Percentiles rank a stretch among this genome's conserved stretches.
Conservation (phyloP, 2,113 vertebrate genomes). For the Prolemur simus region DNA sequence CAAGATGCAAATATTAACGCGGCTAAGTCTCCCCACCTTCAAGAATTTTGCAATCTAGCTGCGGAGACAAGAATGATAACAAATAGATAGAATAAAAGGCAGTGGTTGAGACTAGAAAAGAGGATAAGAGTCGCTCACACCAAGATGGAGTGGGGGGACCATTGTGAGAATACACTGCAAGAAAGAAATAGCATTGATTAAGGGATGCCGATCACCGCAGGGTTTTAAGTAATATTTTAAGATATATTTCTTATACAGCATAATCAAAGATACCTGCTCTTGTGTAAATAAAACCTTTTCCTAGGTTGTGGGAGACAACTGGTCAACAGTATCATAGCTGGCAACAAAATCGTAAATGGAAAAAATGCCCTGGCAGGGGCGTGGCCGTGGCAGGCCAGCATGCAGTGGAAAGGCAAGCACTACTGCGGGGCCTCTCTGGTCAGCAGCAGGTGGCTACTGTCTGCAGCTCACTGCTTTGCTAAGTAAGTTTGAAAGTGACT, state of each 20-base stretch:
- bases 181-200: background rate
- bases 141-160: background rate
- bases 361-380: conserved; percentile 81
- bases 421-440: conserved; percentile 91
- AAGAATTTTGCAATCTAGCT: background rate
- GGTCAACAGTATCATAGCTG: conserved; percentile 40
- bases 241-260: background rate
- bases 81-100: background rate
- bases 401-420: conserved; percentile 85
- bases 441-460: conserved; percentile 89
- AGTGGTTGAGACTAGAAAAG: background rate
- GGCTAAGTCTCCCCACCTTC: background rate
- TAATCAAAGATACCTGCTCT: background rate
- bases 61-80: background rate
- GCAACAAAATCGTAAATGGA: conserved; percentile 87
- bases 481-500: conserved; percentile 67
- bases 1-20: background rate
- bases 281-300: conserved; percentile 40
- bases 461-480: conserved; percentile 92
- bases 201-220: background rate
- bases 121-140: background rate
- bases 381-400: conserved; percentile 94
- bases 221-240: background rate
- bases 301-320: conserved; percentile 81
- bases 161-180: background rate